Base-by-base conservation (phyloP, 1,140 invertebrate species). In the Galendromus occidentalis region DNA sequence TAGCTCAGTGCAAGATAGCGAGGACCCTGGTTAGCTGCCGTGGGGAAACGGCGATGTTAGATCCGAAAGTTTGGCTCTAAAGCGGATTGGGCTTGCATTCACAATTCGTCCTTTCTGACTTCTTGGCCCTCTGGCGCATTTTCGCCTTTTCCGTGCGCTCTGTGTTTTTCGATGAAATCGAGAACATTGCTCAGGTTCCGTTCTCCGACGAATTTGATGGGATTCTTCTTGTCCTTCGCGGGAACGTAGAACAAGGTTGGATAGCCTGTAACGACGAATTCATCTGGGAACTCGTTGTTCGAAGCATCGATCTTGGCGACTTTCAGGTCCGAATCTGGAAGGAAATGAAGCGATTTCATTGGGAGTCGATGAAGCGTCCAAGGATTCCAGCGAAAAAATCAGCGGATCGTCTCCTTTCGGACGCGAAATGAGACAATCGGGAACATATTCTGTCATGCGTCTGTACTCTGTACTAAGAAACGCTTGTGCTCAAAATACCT, bases 261-360 rank as follows among this genome's bases (percentile, higher is more conserved):
- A 68, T 79, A 80, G 7, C 79, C 80, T 66, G 76, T 76, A 6
- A 80, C 73, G 41, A 74, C 69, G 68, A 77, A 80, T 33, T 74
- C 68, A 30, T 73, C 74, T 28, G 76, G 78, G 42, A 76, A 69
- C 70, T 81, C 79, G 68, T 80, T 80, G 22, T 73, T 71, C 18
- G 77, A 78, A 7, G 76, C 79, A 72, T 80, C 79, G 68, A 80
- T 76, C 72, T 81, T 80, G 2, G 76, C 75, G 28, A 80, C 71
- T 5, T 79, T 69, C 18, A 81, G 47, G 51, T 76, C 73, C 2
- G 51, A 20, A 33, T 9, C 51, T 47, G 45, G 18, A 14, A 47
- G 18, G 12, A 44, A 44, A 44, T n/a, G 18, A 12, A 44, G n/a
- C n/a, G n/a, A n/a, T n/a, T n/a, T n/a, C n/a, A n/a, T n/a, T n/a